Percentiles rank a stretch among this genome's conserved stretches.
These are phyloP conservation scores for Cheilosia vernalis DNA, from an alignment of 2,888 invertebrate genomes.

Conservation along the genomic window DNA sequence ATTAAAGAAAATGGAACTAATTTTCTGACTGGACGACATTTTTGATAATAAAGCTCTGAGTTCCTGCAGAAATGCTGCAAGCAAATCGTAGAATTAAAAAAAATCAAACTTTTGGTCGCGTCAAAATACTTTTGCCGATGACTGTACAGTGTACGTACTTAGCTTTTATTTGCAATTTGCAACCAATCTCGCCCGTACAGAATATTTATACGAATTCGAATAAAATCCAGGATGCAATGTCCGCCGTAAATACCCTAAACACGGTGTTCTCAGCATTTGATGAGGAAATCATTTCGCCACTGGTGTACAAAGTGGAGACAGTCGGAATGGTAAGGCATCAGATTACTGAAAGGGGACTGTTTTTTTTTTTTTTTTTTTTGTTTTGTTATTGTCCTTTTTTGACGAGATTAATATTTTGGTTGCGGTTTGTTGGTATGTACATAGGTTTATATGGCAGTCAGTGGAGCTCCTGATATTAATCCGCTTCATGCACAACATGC, in stretches of 20 bases:
- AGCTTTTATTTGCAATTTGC: no score
- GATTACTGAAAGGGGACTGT: constrained; percentile 11
- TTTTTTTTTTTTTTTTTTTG: constrained; percentile 16
- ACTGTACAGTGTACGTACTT: no score
- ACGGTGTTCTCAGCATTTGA: constrained; percentile 94
- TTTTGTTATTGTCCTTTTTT: not conserved
- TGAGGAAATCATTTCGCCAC: constrained; percentile 91
- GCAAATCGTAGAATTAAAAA: no score
- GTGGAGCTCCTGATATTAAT: constrained; percentile 92
- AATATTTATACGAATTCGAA: constrained; percentile 80
- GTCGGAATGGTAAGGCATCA: constrained; percentile 88
- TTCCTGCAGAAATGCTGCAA: no score
- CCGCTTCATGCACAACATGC: constrained; percentile 90
- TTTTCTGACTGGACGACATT: no score
- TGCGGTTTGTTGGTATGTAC: not conserved
- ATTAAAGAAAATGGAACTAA: no score
- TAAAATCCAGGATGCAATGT: constrained; percentile 87
- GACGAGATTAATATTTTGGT: constrained; percentile 18
- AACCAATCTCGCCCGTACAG: constrained; percentile 17
- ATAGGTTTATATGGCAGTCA: constrained; percentile 93
- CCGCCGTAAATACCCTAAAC: constrained; percentile 93
- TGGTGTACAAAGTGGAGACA: constrained; percentile 97
- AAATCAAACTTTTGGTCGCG: no score
- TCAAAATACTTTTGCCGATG: no score
- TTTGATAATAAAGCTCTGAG: no score